Conservation (phyloP, 2,888 invertebrate species). For the Thysanoteuthis rhombus region DNA sequence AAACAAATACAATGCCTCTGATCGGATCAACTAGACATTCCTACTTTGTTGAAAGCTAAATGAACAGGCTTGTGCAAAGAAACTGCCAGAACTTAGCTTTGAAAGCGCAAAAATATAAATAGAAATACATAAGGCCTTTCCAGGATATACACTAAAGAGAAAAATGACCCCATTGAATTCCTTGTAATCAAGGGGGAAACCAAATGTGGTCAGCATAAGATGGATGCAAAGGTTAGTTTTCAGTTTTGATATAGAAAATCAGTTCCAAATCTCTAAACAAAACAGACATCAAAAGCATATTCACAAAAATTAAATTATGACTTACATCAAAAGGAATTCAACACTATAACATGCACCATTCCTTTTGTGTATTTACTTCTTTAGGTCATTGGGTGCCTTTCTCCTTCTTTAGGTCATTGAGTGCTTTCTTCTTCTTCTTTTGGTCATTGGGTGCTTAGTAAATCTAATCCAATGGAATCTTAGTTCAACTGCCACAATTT, state of each 20-base stretch:
- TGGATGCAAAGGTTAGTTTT: not conserved
- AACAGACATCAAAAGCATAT: not conserved
- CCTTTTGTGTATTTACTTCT: no score
- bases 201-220: not conserved
- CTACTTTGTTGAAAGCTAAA: not conserved
- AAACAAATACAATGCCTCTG: no score
- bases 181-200: not conserved
- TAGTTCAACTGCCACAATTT: no score
- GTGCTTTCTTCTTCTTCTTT: no score
- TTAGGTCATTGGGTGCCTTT: no score
- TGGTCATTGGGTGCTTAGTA: no score
- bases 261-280: not conserved
- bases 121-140: not conserved
- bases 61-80: not conserved
- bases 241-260: not conserved
- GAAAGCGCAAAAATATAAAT: not conserved
- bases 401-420: no score
- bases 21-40: no score
- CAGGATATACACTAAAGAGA: no score
- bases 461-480: no score
- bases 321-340: not conserved
- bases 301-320: not conserved
- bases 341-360: no score
- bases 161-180: not conserved
- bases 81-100: not conserved